Base-by-base conservation (phyloP, 2,888 invertebrate genomes). In the Brachynemurus nebulosus region DNA sequence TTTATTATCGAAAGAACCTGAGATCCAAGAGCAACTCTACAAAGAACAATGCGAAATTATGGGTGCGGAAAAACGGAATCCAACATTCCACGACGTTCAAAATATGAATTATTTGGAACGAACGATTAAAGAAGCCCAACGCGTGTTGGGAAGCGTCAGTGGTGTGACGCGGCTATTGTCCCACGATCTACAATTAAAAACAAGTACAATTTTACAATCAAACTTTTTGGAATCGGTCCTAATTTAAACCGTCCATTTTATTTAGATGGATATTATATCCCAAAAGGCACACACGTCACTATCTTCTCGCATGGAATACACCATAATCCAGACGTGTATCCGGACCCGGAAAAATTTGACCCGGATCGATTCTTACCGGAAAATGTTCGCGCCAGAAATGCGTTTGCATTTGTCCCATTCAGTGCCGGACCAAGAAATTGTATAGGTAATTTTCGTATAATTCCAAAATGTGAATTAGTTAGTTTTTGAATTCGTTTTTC, bases 291-390 rank as follows among this genome's bases (percentile, higher is more conserved):
- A n/a, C n/a, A n/a, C n/a, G n/a, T n/a, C n/a, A n/a, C n/a, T n/a
- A n/a, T n/a, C n/a, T n/a, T n/a, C n/a, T n/a, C n/a, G n/a, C n/a
- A 30, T 18, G 27, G 16, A 17, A 20, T 59, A 16, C 68, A 69
- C 48, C 52, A 61, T 11, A 59, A 66, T 49, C 54, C 57, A 4
- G 50, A 55, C n/a, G 51, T 57, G 40, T 69, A 58, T 50, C 63
- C 67, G 0, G 61, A 69, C 27, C 67, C 68, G 3, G 62, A 65
- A 21, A 56, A 45, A 39, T 69, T 66, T 52, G 59, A 67, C 45
- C 69, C 69, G 0, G 65, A 67, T 46, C 51, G 67, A 42, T 69
- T 68, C 50, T 50, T 61, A n/a, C 58, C 60, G 6, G 63, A 66
- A 25, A 59, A 61, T 42, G 44, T 47, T 7, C 43, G 42, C 7